These are phyloP conservation scores for Otolemur garnettii DNA, from an alignment of 2,113 vertebrate species.

Conservation along the genomic window DNA sequence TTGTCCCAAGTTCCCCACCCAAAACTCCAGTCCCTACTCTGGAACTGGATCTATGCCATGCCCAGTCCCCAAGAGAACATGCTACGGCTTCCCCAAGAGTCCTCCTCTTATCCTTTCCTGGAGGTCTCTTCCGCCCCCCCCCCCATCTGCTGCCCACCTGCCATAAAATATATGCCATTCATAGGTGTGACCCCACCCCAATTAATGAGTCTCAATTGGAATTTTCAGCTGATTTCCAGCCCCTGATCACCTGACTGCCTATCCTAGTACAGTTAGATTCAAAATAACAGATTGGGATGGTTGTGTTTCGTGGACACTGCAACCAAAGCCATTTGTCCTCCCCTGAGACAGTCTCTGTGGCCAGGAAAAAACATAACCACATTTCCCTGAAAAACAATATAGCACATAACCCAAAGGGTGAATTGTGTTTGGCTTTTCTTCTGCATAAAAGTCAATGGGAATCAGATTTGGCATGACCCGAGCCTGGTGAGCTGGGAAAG, in stretches of 20 bases:
- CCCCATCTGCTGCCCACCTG: not conserved
- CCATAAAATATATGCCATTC: not conserved
- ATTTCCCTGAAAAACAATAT: slow-evolving; percentile 59
- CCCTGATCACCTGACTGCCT: not conserved
- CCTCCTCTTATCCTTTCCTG: not conserved
- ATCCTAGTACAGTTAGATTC: not conserved
- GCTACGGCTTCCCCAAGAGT: not conserved
- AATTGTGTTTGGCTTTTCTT: slow-evolving; percentile 53
- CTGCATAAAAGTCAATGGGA: slow-evolving; percentile 54
- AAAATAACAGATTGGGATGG: not conserved
- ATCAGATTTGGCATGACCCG: slow-evolving; percentile 55
- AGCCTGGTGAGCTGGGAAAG: slow-evolving; percentile 4
- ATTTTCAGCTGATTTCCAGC: slow-evolving; percentile 8
- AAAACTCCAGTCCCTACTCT: not conserved
- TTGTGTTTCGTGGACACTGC: not conserved
- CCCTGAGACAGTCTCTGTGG: slow-evolving; percentile 46
- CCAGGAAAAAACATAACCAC: slow-evolving; percentile 66
- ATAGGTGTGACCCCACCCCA: not conserved
- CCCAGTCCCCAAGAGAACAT: not conserved
- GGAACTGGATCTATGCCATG: not conserved
- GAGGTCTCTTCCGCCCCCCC: not conserved
- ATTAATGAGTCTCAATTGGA: not conserved
- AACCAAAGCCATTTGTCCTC: slow-evolving; percentile 62
- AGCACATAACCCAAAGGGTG: slow-evolving; percentile 19
- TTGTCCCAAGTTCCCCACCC: not conserved